phyloP scores from a whole-genome alignment of 2,797 vertebrate genomes.

The Phoebastria nigripes region DNA sequence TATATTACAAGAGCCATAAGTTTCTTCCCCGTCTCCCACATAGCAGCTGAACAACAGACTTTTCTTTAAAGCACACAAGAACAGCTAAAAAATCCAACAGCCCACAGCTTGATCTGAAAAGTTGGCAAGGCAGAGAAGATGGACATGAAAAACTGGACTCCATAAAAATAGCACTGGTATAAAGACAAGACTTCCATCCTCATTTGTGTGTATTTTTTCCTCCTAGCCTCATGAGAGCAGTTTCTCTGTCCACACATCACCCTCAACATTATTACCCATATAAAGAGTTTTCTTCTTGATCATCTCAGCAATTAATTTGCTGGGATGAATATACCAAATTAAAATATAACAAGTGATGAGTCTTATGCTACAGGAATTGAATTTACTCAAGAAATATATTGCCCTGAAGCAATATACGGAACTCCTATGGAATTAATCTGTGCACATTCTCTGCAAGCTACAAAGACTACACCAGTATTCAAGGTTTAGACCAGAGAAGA shows the following conservation, averaged over 20 bases:
- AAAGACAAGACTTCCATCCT: not conserved
- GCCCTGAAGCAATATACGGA: not conserved
- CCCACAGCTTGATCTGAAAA: not conserved
- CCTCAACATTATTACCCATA: not conserved
- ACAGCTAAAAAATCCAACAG: not conserved
- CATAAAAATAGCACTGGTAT: not conserved
- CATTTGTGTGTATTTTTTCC: not conserved
- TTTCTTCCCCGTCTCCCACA: not conserved
- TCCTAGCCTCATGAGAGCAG: not conserved
- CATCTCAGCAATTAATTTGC: slow-evolving; percentile 1
- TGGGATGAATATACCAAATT: not conserved
- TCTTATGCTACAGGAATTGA: not conserved
- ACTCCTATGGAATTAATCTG: slow-evolving; percentile 34
- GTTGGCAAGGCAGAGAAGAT: not conserved
- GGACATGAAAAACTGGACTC: not conserved
- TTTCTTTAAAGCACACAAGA: not conserved
- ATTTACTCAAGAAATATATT: slow-evolving; percentile 22
- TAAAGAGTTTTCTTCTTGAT: slow-evolving; percentile 2
- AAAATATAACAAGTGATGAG: slow-evolving; percentile 37
- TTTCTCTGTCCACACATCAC: not conserved
- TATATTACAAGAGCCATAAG: not conserved
- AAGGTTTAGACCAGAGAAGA: not conserved
- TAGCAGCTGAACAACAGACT: not conserved
- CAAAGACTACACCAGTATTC: not conserved
- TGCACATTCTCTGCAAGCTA: not conserved